Percentiles rank a stretch among this genome's conserved stretches.
Conservation (phyloP, 2,113 vertebrate species). For the Lophura nycthemera region DNA sequence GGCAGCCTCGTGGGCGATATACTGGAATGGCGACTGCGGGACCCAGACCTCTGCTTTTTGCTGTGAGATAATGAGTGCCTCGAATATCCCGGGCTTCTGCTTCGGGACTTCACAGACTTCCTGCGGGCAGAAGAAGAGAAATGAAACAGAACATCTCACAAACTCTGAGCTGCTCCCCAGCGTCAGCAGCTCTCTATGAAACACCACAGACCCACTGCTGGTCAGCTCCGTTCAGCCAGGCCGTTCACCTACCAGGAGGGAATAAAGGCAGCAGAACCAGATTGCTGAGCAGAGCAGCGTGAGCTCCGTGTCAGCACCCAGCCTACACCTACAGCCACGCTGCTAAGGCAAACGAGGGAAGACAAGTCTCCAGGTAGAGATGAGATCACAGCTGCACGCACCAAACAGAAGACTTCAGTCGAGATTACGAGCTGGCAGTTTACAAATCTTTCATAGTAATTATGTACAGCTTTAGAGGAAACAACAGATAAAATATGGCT, state of each 20-base stretch:
- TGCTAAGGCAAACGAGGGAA: accelerated
- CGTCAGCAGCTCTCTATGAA: background rate
- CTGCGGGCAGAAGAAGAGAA: constrained; percentile 65
- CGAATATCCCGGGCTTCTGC: constrained; percentile 89
- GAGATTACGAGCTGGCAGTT: background rate
- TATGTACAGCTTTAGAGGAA: background rate
- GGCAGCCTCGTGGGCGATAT: constrained; percentile 91
- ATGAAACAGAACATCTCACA: accelerated
- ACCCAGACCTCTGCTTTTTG: constrained; percentile 90
- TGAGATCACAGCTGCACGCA: background rate
- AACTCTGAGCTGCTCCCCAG: background rate
- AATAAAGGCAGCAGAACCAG: background rate
- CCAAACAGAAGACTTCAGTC: background rate
- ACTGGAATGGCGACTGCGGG: constrained; percentile 88
- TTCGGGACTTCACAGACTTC: constrained; percentile 92
- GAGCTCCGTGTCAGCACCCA: background rate
- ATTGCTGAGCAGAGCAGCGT: background rate
- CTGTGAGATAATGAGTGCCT: constrained; percentile 92
- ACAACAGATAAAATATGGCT: accelerated
- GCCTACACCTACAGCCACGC: background rate
- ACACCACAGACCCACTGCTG: accelerated
- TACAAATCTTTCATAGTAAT: background rate
- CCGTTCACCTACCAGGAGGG: background rate
- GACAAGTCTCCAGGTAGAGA: background rate
- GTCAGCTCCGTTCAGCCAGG: background rate